These are phyloP conservation scores for Diorhabda sublineata DNA, from an alignment of 1,140 invertebrate species.

Conservation along the genomic window DNA sequence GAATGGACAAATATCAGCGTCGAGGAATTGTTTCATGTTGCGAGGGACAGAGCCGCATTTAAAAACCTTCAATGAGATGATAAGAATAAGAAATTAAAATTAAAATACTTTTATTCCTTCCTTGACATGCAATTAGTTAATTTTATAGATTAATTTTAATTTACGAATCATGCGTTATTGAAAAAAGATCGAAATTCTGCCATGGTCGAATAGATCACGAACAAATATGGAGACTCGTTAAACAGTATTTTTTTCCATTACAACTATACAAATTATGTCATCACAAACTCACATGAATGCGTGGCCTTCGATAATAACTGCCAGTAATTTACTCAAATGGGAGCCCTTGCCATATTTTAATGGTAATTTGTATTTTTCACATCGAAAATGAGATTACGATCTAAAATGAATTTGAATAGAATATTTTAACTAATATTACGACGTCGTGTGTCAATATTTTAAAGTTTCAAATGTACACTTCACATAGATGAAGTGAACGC, in stretches of 20 bases:
- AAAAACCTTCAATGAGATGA: not conserved
- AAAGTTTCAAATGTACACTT: no score
- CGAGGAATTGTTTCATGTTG: no score
- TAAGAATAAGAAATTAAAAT: not conserved
- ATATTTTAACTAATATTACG: no score
- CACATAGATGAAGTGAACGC: no score
- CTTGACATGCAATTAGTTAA: no score
- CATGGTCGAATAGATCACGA: constrained; percentile 6
- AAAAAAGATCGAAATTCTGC: not conserved
- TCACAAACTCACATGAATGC: constrained; percentile 1
- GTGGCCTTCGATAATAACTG: constrained; percentile 6
- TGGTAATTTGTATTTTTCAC: not conserved
- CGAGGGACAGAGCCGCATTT: no score
- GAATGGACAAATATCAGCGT: no score
- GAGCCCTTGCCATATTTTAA: constrained; percentile 4
- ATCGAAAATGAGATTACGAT: no score
- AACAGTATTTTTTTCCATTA: constrained; percentile 11
- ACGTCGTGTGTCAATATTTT: no score
- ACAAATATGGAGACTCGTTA: not conserved
- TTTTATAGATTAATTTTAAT: no score
- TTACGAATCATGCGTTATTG: not conserved
- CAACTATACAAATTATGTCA: constrained; percentile 13
- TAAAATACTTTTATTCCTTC: no score
- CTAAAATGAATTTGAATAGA: no score
- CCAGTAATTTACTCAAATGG: not conserved